Conservation (phyloP, 2,797 vertebrate species). For the Myotis daubentonii region DNA sequence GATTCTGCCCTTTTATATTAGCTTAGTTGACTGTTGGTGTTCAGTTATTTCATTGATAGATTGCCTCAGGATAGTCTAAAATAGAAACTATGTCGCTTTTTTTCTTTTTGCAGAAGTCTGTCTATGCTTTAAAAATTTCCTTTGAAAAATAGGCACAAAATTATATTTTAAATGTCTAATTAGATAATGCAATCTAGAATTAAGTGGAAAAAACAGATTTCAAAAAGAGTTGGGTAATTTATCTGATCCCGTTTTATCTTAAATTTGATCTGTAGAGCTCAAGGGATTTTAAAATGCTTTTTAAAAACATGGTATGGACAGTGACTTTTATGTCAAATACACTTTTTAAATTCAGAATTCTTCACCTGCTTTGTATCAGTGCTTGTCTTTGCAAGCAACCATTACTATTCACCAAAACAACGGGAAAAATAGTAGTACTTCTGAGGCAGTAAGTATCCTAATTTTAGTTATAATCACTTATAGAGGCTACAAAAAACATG, state of each 20-base stretch:
- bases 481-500: not conserved
- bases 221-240: not conserved
- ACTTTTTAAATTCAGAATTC: not conserved
- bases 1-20: not conserved
- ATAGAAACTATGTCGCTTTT: not conserved
- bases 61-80: not conserved
- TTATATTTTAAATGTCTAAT: not conserved
- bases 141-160: not conserved
- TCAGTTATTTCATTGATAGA: not conserved
- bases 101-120: not conserved
- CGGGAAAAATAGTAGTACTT: not conserved
- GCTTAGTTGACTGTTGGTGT: not conserved
- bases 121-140: not conserved
- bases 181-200: not conserved
- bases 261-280: not conserved
- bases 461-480: conserved; percentile 48
- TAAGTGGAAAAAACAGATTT: not conserved
- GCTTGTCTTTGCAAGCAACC: conserved; percentile 30
- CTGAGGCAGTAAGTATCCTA: not conserved
- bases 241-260: not conserved
- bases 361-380: not conserved
- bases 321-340: not conserved
- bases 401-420: not conserved
- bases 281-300: not conserved
- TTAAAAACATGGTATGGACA: not conserved